phyloP scores from a whole-genome alignment of 2,888 invertebrate species.

The Helobdella robusta region DNA sequence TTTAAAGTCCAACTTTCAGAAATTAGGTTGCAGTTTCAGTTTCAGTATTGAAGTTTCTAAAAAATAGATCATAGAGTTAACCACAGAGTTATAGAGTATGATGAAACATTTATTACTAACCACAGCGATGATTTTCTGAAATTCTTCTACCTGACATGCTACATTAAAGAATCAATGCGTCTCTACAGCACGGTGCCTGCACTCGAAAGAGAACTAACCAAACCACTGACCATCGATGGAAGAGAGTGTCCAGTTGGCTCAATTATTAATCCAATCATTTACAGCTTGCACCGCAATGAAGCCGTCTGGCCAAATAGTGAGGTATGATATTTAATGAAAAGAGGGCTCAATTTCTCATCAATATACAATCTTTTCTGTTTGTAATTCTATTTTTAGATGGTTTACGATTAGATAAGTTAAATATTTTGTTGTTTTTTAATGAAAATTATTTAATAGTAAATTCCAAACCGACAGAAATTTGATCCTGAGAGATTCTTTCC shows the following conservation, averaged over 20 bases:
- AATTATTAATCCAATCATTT: slow-evolving; percentile 37
- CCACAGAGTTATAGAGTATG: too few species aligned
- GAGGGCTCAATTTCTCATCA: too few species aligned
- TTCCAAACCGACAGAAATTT: too few species aligned
- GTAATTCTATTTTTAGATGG: too few species aligned
- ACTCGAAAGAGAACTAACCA: slow-evolving; percentile 37
- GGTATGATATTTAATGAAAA: too few species aligned
- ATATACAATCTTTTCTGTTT: too few species aligned
- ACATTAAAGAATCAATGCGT: slow-evolving; percentile 41
- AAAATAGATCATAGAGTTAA: too few species aligned
- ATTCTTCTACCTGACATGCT: slow-evolving; percentile 40
- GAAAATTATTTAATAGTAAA: background rate
- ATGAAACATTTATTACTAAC: too few species aligned
- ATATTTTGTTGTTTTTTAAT: slow-evolving; percentile 1
- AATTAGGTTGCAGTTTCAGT: background rate
- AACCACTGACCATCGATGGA: slow-evolving; percentile 38
- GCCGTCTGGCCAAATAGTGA: too few species aligned
- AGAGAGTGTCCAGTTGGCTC: slow-evolving; percentile 36
- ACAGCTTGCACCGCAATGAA: slow-evolving; percentile 40
- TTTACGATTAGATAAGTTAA: too few species aligned
- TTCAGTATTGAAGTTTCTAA: background rate
- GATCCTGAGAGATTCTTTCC: slow-evolving; percentile 39
- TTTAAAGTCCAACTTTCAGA: background rate
- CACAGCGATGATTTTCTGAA: slow-evolving; percentile 40
- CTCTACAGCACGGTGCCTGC: slow-evolving; percentile 39